Evolutionary conservation across 2,113 vertebrate genomes (phyloP), one percentile per base, ranked within the genome.

Genomic region (Herpetotheres cachinnans): DNA sequence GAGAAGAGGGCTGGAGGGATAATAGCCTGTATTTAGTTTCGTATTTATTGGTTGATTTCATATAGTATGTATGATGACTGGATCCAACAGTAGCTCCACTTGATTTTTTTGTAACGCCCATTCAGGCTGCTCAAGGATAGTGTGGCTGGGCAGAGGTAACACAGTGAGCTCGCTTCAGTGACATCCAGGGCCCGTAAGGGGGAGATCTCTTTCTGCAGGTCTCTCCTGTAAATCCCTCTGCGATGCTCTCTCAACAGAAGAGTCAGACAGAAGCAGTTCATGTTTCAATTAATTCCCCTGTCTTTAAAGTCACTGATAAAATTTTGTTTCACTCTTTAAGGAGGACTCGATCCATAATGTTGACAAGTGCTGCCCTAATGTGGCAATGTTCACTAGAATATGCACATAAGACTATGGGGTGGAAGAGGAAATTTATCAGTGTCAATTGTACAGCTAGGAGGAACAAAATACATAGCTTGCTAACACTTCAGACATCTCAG

Each of bases 341-440:
- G 13, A 42, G 34, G 8, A 40, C 20, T 11, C 0, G 1, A 55
- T 61, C 30, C 27, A 71, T 21, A 62, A 74, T 4, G 29, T 3
- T 63, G 58, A 32, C 27, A 66, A 84, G 54, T n/a, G 25, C 42
- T 88, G 42, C 38, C 14, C 26, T 50, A 66, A 29, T 1, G 10
- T 18, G 17, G 40, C 46, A 36, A 42, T 3, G 20, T 40, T 42
- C 13, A 85, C 46, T 1, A 62, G 32, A 52, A 71, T 18, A 55
- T 2, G 14, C 50, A 38, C 0, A 0, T 32, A 27, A 72, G 11
- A 32, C 34, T 19, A 16, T 1, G 6, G 11, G 12, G 18, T 13
- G 20, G 50, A 85, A 70, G 44, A 87, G 52, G 16, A 91, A 90
- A 55, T 87, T 54, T 27, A 42, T 81, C 24, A 88, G 5, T 2